A percentile compares a stretch with the other conserved stretches of the same genome.
These are phyloP conservation scores for Vulpes vulpes DNA, from an alignment of 2,113 vertebrate genomes.

Conservation along the genomic window DNA sequence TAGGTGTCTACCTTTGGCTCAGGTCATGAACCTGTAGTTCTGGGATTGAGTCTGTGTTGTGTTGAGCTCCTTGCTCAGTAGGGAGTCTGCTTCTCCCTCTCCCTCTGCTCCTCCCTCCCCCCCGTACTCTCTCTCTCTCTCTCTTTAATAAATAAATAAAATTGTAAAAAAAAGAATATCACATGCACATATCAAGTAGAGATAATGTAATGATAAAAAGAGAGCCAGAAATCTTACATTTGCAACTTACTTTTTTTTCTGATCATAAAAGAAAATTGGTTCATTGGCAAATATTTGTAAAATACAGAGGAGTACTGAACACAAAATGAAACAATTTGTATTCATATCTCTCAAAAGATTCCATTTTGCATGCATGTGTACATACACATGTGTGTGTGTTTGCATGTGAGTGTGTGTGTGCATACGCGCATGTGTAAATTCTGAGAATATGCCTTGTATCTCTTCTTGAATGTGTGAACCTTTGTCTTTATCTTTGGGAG, in stretches of 20 bases:
- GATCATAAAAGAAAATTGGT: constrained; percentile 8
- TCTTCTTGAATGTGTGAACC: background rate
- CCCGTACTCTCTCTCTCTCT: too few relatives aligned
- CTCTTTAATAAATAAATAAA: background rate
- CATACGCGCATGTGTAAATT: background rate
- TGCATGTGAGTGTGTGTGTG: background rate
- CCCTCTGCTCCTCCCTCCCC: background rate
- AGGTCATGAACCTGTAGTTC: background rate
- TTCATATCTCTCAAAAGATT: background rate
- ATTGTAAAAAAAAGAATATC: background rate
- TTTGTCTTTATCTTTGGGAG: background rate
- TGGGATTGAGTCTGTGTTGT: background rate
- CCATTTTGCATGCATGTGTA: background rate
- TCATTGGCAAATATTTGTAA: constrained; percentile 56
- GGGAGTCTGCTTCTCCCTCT: background rate
- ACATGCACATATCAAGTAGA: background rate
- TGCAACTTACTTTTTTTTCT: background rate
- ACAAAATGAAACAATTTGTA: background rate
- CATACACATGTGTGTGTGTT: background rate
- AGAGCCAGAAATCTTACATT: background rate
- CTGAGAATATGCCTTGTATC: background rate
- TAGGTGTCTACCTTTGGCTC: background rate
- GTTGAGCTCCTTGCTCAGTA: background rate
- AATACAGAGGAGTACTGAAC: constrained; percentile 14
- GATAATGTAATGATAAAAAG: background rate